Percentiles rank a stretch among this genome's conserved stretches.
phyloP scores from a whole-genome alignment of 2,113 vertebrate species.

The Maccullochella peelii region DNA sequence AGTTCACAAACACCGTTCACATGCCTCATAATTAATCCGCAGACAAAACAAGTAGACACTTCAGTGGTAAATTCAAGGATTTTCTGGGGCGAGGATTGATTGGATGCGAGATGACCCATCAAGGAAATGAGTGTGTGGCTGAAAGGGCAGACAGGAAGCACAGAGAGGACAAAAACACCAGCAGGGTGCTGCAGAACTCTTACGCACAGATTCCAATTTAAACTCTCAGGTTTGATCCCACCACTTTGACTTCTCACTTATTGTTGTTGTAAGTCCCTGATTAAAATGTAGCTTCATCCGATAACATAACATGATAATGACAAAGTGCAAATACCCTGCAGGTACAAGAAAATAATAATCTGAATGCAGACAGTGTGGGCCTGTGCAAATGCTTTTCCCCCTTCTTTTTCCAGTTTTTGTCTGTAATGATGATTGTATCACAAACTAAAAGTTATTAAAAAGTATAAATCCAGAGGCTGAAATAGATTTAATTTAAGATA shows the following conservation, averaged over 20 bases:
- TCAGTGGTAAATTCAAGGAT: constrained; percentile 35
- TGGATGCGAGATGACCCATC: constrained; percentile 17
- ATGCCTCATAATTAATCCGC: constrained; percentile 11
- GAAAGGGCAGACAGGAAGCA: constrained; percentile 15
- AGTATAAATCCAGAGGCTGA: not conserved
- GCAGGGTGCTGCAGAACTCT: not conserved
- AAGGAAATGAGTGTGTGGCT: not conserved
- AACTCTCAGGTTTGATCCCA: not conserved
- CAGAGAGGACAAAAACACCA: constrained; percentile 10
- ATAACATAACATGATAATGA: not conserved
- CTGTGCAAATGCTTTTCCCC: not conserved
- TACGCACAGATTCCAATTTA: not conserved
- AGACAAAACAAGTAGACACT: constrained; percentile 29
- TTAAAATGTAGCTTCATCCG: too few relatives aligned
- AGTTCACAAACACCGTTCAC: not conserved
- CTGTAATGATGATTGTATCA: not conserved
- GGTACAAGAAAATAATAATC: not conserved
- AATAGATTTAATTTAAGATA: not conserved
- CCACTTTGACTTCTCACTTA: not conserved
- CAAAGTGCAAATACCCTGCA: not conserved
- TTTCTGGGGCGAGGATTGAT: constrained; percentile 25
- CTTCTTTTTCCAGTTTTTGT: not conserved
- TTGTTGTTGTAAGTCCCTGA: not conserved
- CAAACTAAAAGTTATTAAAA: not conserved
- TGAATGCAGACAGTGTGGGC: not conserved